These are phyloP conservation scores for Apamea anceps DNA, from an alignment of 2,888 invertebrate species.

Conservation along the genomic window DNA sequence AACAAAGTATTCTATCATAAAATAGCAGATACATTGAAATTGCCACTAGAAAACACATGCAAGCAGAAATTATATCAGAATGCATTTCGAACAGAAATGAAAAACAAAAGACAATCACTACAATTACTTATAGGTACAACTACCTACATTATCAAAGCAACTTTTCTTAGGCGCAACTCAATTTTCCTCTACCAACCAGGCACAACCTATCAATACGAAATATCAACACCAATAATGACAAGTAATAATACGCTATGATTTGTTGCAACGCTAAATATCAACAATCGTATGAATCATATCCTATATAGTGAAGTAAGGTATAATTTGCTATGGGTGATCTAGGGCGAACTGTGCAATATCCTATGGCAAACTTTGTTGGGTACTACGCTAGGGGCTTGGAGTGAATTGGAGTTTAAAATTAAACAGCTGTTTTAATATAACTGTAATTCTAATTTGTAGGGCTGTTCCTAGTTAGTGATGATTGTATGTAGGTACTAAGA, in stretches of 20 bases:
- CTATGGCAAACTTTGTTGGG: conserved; percentile 32
- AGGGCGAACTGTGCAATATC: conserved; percentile 62
- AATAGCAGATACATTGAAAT: not conserved
- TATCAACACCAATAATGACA: conserved; percentile 43
- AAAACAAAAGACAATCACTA: not conserved
- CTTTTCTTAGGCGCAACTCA: not conserved
- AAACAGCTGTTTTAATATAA: not conserved
- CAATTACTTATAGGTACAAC: not conserved
- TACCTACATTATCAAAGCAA: not conserved
- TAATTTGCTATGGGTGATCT: conserved; percentile 62
- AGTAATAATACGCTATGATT: conserved; percentile 27
- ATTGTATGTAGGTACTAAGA: not conserved
- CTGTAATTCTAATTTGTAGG: not conserved
- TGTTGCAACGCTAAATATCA: conserved; percentile 46
- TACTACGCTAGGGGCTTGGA: conserved; percentile 2
- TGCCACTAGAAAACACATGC: not conserved
- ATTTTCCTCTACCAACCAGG: not conserved
- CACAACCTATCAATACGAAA: conserved; percentile 18
- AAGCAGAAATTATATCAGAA: not conserved
- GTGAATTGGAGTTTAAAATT: conserved; percentile 33
- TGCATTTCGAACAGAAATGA: not conserved
- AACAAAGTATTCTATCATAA: not conserved
- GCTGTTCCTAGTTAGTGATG: not conserved
- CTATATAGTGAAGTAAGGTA: conserved; percentile 39
- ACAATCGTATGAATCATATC: conserved; percentile 57